Conservation (phyloP, 1,140 invertebrate genomes). For the Drosophila leontia region DNA sequence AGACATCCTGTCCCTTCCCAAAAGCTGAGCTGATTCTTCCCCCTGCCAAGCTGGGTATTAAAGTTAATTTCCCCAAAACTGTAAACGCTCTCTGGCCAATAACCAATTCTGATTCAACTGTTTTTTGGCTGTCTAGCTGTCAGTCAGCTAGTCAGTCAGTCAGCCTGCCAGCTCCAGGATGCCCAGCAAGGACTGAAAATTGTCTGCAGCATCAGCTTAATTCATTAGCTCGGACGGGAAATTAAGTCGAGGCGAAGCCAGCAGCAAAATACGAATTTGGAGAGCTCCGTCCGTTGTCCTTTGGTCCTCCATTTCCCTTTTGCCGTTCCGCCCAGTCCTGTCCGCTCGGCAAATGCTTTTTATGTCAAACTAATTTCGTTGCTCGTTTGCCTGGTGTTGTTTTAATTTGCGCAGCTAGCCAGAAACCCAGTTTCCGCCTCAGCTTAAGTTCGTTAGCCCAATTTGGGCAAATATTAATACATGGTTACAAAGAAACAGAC, state of each 20-base stretch:
- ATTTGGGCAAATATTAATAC: constrained; percentile 80
- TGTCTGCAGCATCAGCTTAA: constrained; percentile 70
- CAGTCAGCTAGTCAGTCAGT: constrained; percentile 11
- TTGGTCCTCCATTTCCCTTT: constrained; percentile 1
- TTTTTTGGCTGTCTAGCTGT: constrained; percentile 41
- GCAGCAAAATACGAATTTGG: constrained; percentile 3
- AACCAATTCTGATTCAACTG: constrained; percentile 70
- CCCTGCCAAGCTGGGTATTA: constrained; percentile 35
- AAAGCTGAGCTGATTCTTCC: not conserved
- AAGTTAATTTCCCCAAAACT: constrained; percentile 57
- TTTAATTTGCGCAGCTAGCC: constrained; percentile 73
- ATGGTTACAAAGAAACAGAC: constrained; percentile 67
- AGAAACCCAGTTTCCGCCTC: constrained; percentile 42
- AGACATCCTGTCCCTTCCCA: constrained; percentile 1
- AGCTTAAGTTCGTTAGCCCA: constrained; percentile 81
- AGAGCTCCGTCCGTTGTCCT: not conserved
- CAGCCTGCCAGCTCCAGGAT: constrained; percentile 23
- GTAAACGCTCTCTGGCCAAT: constrained; percentile 48
- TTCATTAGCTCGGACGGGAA: constrained; percentile 63
- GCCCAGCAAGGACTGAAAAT: constrained; percentile 43
- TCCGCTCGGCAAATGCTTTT: constrained; percentile 58
- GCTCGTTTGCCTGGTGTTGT: constrained; percentile 78
- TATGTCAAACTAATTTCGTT: constrained; percentile 80
- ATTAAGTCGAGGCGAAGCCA: constrained; percentile 3
- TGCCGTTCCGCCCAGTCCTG: constrained; percentile 11